These are phyloP conservation scores for Hylaeus volcanicus DNA, from an alignment of 1,140 invertebrate species.

Conservation along the genomic window DNA sequence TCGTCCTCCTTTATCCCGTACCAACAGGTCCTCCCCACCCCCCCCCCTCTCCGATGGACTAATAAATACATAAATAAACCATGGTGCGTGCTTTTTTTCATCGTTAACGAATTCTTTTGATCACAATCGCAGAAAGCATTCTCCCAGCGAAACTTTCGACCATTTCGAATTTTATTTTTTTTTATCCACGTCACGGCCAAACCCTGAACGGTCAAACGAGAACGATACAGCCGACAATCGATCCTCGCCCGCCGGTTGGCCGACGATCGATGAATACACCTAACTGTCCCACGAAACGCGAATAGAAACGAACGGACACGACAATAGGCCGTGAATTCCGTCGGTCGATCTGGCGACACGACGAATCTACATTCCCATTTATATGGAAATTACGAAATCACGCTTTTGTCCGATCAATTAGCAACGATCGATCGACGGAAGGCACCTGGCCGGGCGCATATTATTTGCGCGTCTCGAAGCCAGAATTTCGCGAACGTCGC, in stretches of 20 bases:
- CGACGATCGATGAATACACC: slow-evolving; percentile 27
- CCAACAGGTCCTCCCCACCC: too few relatives aligned
- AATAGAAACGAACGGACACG: slow-evolving; percentile 42
- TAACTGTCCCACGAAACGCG: neutral
- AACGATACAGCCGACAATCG: slow-evolving; percentile 18
- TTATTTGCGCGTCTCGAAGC: slow-evolving; percentile 20
- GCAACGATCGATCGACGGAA: slow-evolving; percentile 34
- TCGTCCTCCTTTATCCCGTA: too few relatives aligned
- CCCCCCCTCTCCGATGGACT: too few relatives aligned
- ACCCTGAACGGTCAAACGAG: slow-evolving; percentile 4
- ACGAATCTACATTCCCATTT: slow-evolving; percentile 63
- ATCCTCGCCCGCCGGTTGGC: neutral
- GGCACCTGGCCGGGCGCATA: slow-evolving; percentile 15
- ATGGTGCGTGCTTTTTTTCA: too few relatives aligned
- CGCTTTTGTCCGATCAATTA: slow-evolving; percentile 65
- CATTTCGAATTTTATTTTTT: neutral
- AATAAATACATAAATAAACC: too few relatives aligned
- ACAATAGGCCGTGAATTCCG: slow-evolving; percentile 53
- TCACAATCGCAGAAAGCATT: too few relatives aligned
- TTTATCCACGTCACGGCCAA: neutral
- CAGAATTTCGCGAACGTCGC: neutral
- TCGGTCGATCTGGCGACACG: slow-evolving; percentile 45
- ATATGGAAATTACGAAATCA: slow-evolving; percentile 65
- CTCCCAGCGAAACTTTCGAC: too few relatives aligned
- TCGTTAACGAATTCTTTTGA: too few relatives aligned